Evolutionary conservation across 2,797 vertebrate species (phyloP).

Genomic region (Threskiornis aethiopicus): DNA sequence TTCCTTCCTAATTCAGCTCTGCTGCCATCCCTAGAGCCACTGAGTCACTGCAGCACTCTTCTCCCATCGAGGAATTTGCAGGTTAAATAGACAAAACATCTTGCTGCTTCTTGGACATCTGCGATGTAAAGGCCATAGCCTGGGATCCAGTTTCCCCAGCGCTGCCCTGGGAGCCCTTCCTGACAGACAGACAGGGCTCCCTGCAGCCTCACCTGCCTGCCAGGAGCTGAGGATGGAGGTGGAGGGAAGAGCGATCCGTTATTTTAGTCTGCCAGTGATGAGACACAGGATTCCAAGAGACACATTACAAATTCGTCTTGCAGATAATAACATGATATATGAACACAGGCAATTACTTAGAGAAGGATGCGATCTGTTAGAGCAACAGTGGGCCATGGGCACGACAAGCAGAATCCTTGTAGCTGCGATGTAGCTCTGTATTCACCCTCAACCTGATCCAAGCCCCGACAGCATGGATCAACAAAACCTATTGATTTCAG

Average conservation of each 20-base stretch:
- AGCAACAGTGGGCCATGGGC: background rate
- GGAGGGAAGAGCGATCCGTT: background rate
- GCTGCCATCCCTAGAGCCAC: background rate
- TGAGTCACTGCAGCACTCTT: background rate
- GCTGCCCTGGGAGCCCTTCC: background rate
- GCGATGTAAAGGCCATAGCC: background rate
- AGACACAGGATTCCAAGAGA: background rate
- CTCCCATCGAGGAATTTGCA: accelerated
- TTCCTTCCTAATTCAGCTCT: background rate
- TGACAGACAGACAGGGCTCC: background rate
- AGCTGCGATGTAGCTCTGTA: background rate
- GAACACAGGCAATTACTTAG: background rate
- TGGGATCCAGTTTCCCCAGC: background rate
- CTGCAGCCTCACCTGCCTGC: background rate
- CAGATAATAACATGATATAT: background rate
- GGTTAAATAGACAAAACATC: background rate
- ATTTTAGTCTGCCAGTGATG: background rate
- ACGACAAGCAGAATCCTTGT: background rate
- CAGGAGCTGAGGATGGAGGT: background rate
- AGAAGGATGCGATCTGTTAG: background rate
- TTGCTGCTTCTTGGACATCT: background rate
- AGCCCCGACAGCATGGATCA: background rate
- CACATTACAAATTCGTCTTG: background rate
- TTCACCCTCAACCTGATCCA: background rate
- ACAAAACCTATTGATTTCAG: background rate